These are phyloP conservation scores for Sciurus niger DNA, from an alignment of 2,113 vertebrate genomes.

Conservation along the genomic window DNA sequence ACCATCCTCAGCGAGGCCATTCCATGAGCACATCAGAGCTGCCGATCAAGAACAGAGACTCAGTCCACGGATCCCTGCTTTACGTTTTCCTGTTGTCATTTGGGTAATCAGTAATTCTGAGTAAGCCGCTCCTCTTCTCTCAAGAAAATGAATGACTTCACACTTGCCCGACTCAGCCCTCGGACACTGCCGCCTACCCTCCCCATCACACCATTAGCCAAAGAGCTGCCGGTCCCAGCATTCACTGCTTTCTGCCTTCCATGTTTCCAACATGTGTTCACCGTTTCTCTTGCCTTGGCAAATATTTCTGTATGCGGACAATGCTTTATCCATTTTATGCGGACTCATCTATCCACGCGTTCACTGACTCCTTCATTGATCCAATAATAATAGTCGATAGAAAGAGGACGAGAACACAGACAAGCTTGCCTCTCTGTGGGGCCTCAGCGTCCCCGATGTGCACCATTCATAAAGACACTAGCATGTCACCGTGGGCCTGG, in stretches of 20 bases:
- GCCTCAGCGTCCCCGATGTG: neutral
- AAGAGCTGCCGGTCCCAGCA: neutral
- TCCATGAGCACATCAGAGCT: too few relatives aligned
- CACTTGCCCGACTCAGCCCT: neutral
- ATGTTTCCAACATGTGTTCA: neutral
- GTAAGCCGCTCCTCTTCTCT: neutral
- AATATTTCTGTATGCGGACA: neutral
- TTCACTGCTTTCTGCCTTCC: neutral
- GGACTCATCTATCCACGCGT: neutral
- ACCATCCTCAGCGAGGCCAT: too few relatives aligned
- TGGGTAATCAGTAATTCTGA: neutral
- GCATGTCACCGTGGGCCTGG: neutral
- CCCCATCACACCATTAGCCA: neutral
- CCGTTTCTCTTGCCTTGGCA: neutral
- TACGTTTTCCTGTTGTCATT: neutral
- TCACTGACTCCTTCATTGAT: neutral
- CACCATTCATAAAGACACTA: fast-evolving
- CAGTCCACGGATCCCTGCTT: neutral
- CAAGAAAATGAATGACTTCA: neutral
- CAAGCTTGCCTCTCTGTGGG: neutral
- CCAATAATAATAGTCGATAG: neutral
- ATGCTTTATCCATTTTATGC: too few relatives aligned
- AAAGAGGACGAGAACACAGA: neutral
- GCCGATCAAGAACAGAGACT: too few relatives aligned
- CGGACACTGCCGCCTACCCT: too few relatives aligned